A percentile compares a stretch with the other conserved stretches of the same genome.
Conservation (phyloP, 2,113 vertebrate genomes). For the Labrus mixtus region DNA sequence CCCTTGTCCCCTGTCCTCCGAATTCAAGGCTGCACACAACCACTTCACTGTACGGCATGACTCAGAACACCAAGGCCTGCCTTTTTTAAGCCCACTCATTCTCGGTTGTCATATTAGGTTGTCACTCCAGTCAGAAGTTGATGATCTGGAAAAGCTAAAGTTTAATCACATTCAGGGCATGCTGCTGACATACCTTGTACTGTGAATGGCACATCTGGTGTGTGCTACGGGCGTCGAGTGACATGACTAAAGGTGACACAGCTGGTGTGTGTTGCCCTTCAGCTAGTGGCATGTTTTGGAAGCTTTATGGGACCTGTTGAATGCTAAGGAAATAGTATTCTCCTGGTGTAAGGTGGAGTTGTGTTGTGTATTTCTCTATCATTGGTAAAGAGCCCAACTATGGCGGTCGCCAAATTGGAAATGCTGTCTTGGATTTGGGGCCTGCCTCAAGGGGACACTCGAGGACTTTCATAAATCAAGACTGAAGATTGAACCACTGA, state of each 20-base stretch:
- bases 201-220: not conserved
- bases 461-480: too few species aligned
- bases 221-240: not conserved
- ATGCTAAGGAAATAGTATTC: not conserved
- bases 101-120: not conserved
- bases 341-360: not conserved
- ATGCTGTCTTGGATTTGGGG: too few species aligned
- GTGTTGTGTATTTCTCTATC: not conserved
- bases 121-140: slow-evolving; percentile 1
- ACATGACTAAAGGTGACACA: slow-evolving; percentile 29
- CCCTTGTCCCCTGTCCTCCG: too few species aligned
- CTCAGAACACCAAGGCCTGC: slow-evolving; percentile 8
- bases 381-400: too few species aligned
- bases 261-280: slow-evolving; percentile 27
- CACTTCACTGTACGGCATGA: slow-evolving; percentile 1
- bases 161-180: slow-evolving; percentile 22
- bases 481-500: too few species aligned
- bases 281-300: slow-evolving; percentile 10
- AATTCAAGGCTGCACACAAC: not conserved
- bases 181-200: slow-evolving; percentile 2
- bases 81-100: slow-evolving; percentile 9
- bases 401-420: too few species aligned
- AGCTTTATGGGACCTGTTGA: slow-evolving; percentile 10
- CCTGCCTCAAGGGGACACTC: too few species aligned
- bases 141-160: slow-evolving; percentile 19